A percentile compares a stretch with the other conserved stretches of the same genome.
Conservation (phyloP, 2,797 vertebrate species). For the Rhinatrema bivittatum region DNA sequence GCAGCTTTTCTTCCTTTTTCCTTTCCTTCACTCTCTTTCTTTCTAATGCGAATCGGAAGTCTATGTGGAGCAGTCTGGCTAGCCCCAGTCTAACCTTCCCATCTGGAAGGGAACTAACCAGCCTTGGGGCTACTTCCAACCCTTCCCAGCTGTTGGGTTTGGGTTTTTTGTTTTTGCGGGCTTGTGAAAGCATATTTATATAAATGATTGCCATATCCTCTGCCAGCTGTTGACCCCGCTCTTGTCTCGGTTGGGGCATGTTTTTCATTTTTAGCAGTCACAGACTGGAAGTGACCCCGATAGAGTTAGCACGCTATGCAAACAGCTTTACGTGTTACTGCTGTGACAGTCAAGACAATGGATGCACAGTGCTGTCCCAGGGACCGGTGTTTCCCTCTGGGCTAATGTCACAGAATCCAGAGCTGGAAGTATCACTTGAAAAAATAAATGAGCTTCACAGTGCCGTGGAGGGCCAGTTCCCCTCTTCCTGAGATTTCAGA, state of each 20-base stretch:
- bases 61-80: conserved; percentile 85
- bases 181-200: conserved; percentile 97
- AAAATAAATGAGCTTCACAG: conserved; percentile 51
- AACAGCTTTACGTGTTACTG: conserved; percentile 51
- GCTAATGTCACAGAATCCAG: conserved; percentile 53
- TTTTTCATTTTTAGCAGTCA: conserved; percentile 85
- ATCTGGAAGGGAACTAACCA: conserved; percentile 98
- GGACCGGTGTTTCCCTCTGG: conserved; percentile 61
- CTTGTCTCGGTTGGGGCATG: conserved; percentile 78
- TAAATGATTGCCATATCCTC: conserved; percentile 99
- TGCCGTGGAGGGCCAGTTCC: background rate
- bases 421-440: conserved; percentile 31
- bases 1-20: conserved; percentile 92
- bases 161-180: conserved; percentile 86
- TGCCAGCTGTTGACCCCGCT: conserved; percentile 98
- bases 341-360: conserved; percentile 58
- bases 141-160: conserved; percentile 99
- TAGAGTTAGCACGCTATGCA: conserved; percentile 72
- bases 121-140: conserved; percentile 98
- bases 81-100: conserved; percentile 96
- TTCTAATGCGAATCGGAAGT: conserved; percentile 98
- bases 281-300: conserved; percentile 71
- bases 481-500: conserved; percentile 12
- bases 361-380: conserved; percentile 51
- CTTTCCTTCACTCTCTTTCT: conserved; percentile 82